Evolutionary conservation across 2,888 invertebrate genomes (phyloP).

Genomic region (Tenthredo scrophulariae): DNA sequence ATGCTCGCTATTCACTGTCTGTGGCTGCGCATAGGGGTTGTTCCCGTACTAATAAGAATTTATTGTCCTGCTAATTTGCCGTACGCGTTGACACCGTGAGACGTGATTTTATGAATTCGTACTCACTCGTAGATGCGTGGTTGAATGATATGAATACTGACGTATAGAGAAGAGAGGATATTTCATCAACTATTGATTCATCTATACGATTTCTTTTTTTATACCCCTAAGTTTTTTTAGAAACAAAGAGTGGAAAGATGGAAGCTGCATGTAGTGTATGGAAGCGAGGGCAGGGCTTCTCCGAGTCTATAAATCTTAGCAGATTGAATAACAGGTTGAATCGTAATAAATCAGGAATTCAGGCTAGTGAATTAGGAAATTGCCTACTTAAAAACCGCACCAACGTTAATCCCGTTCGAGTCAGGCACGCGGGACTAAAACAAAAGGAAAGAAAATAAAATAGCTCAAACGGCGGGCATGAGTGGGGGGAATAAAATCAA

Average conservation of each 20-base stretch:
- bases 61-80: conserved; percentile 52
- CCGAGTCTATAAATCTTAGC: conserved; percentile 39
- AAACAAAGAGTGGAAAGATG: not conserved
- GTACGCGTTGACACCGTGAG: conserved; percentile 29
- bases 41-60: conserved; percentile 47
- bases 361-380: conserved; percentile 75
- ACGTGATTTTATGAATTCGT: conserved; percentile 20
- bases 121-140: not conserved
- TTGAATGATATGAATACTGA: not conserved
- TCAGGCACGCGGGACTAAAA: conserved; percentile 57
- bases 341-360: conserved; percentile 65
- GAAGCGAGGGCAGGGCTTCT: not conserved
- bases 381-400: conserved; percentile 77
- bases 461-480: conserved; percentile 57
- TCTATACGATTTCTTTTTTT: not conserved
- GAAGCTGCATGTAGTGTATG: not conserved
- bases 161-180: not conserved
- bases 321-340: conserved; percentile 57
- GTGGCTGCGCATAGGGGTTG: conserved; percentile 28
- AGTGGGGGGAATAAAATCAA: conserved; percentile 75
- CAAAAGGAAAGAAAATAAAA: conserved; percentile 62
- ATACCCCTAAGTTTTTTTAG: not conserved
- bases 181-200: not conserved
- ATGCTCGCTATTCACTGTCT: conserved; percentile 46
- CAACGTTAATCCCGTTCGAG: conserved; percentile 73